Base-by-base conservation (phyloP, 2,888 invertebrate species). In the Cenopis cana region DNA sequence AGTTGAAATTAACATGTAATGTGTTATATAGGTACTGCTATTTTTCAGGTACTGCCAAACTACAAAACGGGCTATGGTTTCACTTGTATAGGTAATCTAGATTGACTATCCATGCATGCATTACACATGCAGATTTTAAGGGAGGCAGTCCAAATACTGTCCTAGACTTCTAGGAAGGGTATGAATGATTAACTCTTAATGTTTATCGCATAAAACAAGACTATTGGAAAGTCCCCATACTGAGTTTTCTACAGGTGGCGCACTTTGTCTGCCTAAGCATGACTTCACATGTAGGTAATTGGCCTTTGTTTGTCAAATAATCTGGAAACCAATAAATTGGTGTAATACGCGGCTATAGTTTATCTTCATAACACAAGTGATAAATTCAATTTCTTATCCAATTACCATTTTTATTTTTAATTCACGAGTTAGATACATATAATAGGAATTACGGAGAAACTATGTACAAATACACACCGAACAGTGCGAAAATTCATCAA, bases 301-400 rank as follows among this genome's bases (percentile, higher is more conserved):
- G 6, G 20, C n/a, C 59, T 46, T 65, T 70, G 59, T 66, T 70
- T 66, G 54, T 66, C 52, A 3, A 20, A 12, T 66, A 66, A 70
- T 70, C 70, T 60, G 18, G 14, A 20, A 59, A 38, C 38, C 14
- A 59, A 70, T 65, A 70, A 60, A 70, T 60, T 60, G 50, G 61
- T 38, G 66, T 71, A 71, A 66, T 71, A 71, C 24, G 55, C 46
- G 55, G 49, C 60, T 55, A 67, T 54, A 11, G 17, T 24, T 65
- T 70, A 70, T 70, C 70, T 65, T 18, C 50, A 67, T 56, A 41
- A 61, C 10, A 24, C n/a, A 0, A 61, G 55, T 49, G 55, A 71
- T 71, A 71, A 71, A 61, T 67, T 41, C 12, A 65, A 61, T 67
- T 71, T 67, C 49, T 50, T 60, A 14, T 9, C 36, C 38, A 33